These are phyloP conservation scores for Philonicus albiceps DNA, from an alignment of 2,888 invertebrate species.

Conservation along the genomic window DNA sequence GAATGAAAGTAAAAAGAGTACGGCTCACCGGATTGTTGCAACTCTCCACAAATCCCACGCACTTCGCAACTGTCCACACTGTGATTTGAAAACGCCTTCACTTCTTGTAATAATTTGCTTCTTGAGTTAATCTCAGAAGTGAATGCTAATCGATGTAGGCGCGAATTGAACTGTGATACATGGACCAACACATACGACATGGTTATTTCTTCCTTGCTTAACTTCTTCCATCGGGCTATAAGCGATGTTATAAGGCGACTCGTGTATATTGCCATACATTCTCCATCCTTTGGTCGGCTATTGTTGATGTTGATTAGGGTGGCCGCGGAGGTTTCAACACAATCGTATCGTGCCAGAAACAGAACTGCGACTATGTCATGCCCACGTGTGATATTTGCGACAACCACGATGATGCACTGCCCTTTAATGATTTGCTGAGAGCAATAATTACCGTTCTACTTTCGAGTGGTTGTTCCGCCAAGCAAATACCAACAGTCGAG, in stretches of 20 bases:
- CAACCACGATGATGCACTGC: conserved; percentile 22
- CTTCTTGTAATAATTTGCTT: conserved; percentile 16
- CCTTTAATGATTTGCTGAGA: conserved; percentile 37
- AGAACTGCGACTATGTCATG: conserved; percentile 37
- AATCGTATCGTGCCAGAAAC: conserved; percentile 17
- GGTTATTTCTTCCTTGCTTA: neutral
- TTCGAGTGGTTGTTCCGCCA: neutral
- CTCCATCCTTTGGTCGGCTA: conserved; percentile 33
- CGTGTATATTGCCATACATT: conserved; percentile 31
- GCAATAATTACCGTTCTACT: neutral
- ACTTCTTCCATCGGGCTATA: conserved; percentile 1
- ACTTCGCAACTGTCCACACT: neutral
- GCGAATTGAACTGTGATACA: neutral
- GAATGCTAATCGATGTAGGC: conserved; percentile 5
- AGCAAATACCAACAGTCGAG: too few species aligned
- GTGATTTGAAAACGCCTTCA: neutral
- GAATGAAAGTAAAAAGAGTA: conserved; percentile 37
- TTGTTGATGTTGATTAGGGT: neutral
- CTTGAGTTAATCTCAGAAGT: conserved; percentile 9
- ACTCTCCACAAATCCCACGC: neutral
- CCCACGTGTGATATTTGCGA: conserved; percentile 28
- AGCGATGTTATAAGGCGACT: neutral
- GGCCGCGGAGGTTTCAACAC: neutral
- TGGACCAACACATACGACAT: neutral
- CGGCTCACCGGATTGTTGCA: conserved; percentile 25